Percentiles rank a stretch among this genome's conserved stretches.
phyloP scores from a whole-genome alignment of 2,888 invertebrate genomes.

The Cylloceria caligata region DNA sequence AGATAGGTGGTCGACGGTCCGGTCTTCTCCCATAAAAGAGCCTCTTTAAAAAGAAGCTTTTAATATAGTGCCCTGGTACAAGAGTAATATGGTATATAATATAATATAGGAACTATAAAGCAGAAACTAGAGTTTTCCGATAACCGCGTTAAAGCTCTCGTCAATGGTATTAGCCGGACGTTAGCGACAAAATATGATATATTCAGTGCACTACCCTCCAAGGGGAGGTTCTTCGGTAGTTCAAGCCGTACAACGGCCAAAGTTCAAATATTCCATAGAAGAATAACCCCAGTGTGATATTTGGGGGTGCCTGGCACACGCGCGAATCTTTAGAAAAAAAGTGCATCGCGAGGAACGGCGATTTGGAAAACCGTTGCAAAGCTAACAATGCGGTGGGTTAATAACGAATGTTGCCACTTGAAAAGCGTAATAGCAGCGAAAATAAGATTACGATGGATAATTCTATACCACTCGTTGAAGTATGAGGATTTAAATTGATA shows the following conservation, averaged over 20 bases:
- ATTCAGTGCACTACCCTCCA: too few relatives aligned
- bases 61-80: constrained; percentile 65
- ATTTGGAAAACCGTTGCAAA: constrained; percentile 56
- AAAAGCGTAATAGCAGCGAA: constrained; percentile 37
- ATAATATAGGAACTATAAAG: constrained; percentile 29
- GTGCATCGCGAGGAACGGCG: constrained; percentile 27
- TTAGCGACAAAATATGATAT: constrained; percentile 24
- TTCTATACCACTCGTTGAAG: too few relatives aligned
- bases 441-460: too few relatives aligned
- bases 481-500: background rate
- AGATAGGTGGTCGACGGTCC: background rate
- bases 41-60: constrained; percentile 71
- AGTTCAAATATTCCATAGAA: constrained; percentile 65
- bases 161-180: constrained; percentile 72
- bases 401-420: constrained; percentile 67
- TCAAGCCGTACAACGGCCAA: background rate
- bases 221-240: background rate
- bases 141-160: constrained; percentile 72
- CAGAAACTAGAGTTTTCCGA: constrained; percentile 74
- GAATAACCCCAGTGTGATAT: constrained; percentile 67
- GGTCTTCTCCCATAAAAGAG: constrained; percentile 35
- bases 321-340: constrained; percentile 3
- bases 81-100: constrained; percentile 3
- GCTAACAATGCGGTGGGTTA: constrained; percentile 67
- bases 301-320: constrained; percentile 16